Conservation (phyloP, 2,113 vertebrate species). For the Excalfactoria chinensis region DNA sequence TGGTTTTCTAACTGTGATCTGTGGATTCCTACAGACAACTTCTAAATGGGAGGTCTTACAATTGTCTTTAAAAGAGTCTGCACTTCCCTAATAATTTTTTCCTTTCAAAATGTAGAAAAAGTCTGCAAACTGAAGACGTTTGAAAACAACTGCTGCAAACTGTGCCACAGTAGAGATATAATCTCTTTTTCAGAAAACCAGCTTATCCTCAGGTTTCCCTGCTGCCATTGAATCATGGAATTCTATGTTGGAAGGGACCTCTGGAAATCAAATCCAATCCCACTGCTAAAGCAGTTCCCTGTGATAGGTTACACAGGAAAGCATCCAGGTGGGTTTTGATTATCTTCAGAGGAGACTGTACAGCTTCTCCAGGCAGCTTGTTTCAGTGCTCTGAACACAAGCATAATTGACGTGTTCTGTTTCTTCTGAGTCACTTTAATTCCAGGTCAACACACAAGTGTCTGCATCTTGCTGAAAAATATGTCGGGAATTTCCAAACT, state of each 20-base stretch:
- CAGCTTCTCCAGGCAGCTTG: not conserved
- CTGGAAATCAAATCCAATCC: not conserved
- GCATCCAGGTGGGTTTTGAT: not conserved
- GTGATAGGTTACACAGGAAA: not conserved
- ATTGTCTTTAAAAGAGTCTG: not conserved
- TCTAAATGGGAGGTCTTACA: constrained; percentile 36
- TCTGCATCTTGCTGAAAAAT: constrained; percentile 10
- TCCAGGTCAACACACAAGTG: constrained; percentile 5
- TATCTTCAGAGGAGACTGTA: not conserved
- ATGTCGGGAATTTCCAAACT: constrained; percentile 46
- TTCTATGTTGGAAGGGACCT: not conserved
- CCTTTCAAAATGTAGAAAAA: not conserved
- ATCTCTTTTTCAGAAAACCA: not conserved
- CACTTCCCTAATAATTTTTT: not conserved
- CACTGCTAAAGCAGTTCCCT: not conserved
- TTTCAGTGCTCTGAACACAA: not conserved
- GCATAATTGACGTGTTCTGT: not conserved
- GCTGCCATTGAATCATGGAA: not conserved
- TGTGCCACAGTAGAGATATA: not conserved
- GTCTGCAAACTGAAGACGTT: not conserved
- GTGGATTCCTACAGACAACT: not conserved
- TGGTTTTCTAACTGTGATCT: constrained; percentile 22
- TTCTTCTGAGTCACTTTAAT: not conserved
- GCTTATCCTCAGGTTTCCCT: not conserved
- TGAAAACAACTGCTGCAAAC: constrained; percentile 5